These are phyloP conservation scores for Koerneria pararmatus DNA, from an alignment of 2,888 invertebrate species.

Conservation along the genomic window DNA sequence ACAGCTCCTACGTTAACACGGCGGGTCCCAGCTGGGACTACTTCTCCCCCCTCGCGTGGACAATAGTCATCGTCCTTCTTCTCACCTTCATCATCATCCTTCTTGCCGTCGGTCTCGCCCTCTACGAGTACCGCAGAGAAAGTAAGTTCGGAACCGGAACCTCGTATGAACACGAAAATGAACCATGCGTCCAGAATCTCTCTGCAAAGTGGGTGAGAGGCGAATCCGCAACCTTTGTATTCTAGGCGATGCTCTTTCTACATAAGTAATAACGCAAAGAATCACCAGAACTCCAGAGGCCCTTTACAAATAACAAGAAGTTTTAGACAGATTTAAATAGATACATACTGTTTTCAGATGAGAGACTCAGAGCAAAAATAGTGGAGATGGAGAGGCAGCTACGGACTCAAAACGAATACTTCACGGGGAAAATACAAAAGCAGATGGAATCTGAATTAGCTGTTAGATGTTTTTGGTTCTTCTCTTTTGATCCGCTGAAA, in stretches of 20 bases:
- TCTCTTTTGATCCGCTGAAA: background rate
- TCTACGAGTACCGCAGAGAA: conserved; percentile 38
- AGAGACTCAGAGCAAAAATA: conserved; percentile 27
- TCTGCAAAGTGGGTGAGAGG: no score
- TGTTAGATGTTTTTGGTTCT: background rate
- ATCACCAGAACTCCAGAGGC: no score
- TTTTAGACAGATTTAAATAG: no score
- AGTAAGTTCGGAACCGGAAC: conserved; percentile 28
- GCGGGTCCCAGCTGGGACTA: conserved; percentile 19
- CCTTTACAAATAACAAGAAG: no score
- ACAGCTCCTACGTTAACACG: no score
- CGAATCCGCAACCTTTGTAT: no score
- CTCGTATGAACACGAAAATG: background rate
- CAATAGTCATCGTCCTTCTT: conserved; percentile 32
- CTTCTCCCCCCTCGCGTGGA: conserved; percentile 29
- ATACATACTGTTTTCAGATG: conserved; percentile 24
- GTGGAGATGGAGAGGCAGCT: conserved; percentile 30
- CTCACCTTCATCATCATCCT: conserved; percentile 28
- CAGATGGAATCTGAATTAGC: conserved; percentile 42
- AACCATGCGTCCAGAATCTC: no score
- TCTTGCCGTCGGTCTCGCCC: conserved; percentile 26
- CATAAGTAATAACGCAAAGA: no score
- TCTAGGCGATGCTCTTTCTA: no score
- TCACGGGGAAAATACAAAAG: conserved; percentile 30
- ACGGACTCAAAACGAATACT: conserved; percentile 42